A percentile compares a stretch with the other conserved stretches of the same genome.
Conservation (phyloP, 2,888 invertebrate species). For the Ganaspis brasiliensis region DNA sequence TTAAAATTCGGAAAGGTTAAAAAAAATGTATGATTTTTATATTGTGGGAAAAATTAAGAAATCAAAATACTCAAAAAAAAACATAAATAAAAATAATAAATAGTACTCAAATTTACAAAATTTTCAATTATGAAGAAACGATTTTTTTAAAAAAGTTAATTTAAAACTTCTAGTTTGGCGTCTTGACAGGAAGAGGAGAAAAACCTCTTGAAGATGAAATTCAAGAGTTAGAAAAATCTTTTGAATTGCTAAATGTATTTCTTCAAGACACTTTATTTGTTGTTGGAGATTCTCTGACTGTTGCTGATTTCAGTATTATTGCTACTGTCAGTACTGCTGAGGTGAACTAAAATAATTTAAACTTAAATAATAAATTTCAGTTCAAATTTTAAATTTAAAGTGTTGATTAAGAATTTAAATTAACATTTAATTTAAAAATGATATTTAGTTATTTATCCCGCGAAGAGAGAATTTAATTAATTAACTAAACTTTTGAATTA, state of each 20-base stretch:
- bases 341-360: conserved; percentile 39
- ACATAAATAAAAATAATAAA: no score
- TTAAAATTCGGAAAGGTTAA: no score
- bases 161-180: conserved; percentile 82
- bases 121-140: neutral
- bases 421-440: no score
- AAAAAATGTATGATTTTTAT: no score
- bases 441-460: no score
- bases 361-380: neutral
- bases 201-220: conserved; percentile 71
- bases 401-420: no score
- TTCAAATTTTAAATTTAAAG: no score
- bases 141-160: neutral
- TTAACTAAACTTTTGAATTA: no score
- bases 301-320: conserved; percentile 86
- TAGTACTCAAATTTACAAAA: neutral
- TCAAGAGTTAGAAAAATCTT: conserved; percentile 82
- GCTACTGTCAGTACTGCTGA: conserved; percentile 81
- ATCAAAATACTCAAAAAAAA: no score
- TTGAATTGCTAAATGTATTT: conserved; percentile 83
- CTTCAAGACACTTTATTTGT: conserved; percentile 84
- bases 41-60: no score
- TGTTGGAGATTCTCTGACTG: conserved; percentile 86
- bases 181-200: conserved; percentile 81
- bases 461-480: no score